Percentiles rank a stretch among this genome's conserved stretches.
Conservation (phyloP, 2,797 vertebrate species). For the Microhierax caerulescens region DNA sequence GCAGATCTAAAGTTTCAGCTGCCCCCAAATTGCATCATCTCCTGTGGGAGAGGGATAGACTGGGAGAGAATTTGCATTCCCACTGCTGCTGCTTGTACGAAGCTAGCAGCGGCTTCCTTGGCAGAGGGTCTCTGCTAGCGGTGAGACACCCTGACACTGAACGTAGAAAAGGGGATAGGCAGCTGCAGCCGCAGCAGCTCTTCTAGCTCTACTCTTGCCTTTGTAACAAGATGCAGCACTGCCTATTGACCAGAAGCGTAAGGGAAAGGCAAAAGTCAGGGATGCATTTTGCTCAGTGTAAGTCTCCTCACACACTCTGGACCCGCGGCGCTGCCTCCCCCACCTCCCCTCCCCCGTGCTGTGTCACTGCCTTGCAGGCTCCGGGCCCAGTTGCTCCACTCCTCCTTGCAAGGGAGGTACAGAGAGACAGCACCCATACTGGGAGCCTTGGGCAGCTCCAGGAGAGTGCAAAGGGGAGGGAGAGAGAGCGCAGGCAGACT, state of each 20-base stretch:
- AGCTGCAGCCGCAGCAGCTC: not conserved
- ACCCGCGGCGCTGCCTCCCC: not conserved
- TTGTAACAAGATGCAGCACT: not conserved
- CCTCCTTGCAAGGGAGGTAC: not conserved
- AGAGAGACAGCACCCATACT: not conserved
- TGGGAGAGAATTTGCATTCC: not conserved
- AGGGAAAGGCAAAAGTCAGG: not conserved
- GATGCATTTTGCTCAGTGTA: not conserved
- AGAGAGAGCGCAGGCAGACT: not conserved
- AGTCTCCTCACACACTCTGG: not conserved
- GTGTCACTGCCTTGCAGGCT: not conserved
- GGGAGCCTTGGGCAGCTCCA: not conserved
- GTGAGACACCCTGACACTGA: not conserved
- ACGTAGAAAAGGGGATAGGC: not conserved
- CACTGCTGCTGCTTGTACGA: not conserved
- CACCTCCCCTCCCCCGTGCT: not conserved
- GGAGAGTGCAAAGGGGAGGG: not conserved
- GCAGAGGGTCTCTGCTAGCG: not conserved
- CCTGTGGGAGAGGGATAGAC: not conserved
- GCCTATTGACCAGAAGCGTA: not conserved
- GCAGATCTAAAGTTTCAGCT: conserved; percentile 11
- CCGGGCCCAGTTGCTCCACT: rapidly evolving
- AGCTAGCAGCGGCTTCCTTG: not conserved
- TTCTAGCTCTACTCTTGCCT: not conserved
- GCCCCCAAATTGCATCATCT: not conserved